Base-by-base conservation (phyloP, 1,140 invertebrate species). In the Bacillus rossius region DNA sequence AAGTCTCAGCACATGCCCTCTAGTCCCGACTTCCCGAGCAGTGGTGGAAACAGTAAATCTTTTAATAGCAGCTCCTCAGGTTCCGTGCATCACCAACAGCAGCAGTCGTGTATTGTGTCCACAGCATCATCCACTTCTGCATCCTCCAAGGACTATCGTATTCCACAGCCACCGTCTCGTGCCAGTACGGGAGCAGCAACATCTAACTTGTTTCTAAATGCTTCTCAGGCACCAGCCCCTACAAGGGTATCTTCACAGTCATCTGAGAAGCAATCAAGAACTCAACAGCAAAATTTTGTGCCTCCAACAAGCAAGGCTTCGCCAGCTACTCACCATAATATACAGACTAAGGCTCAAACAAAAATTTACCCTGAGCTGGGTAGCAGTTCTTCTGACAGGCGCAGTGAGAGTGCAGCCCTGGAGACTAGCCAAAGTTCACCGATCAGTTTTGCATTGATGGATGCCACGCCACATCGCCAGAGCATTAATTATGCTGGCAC, bases 401-500 rank as follows among this genome's bases (percentile, higher is more conserved):
- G 77, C 65, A 76, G 81, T 45, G 67, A 76, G 58, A 65, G 68
- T 37, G 71, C 73, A 29, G 5, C 29, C 29, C 79, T 79, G 65
- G 69, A 78, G 55, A 80, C 81, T 64, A 84, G 79, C 63, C 86
- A 88, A 63, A 86, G 84, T 1, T 87, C 85, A 2, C 85, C 86
- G 13, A 86, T 87, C 49, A 87, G 85, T 71, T 88, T 85, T 71
- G 86, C 85, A 3, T 83, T 86, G 57, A 86, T 88, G 78, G 86
- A 88, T 71, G 77, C 79, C 2, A 10, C 41, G 13, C 25, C 42
- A 20, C 59, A 61, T 50, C 53, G 34, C 10, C 53, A 61, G 22
- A 37, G 34, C 25, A 37, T 57, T 2, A 57, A 57, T 26, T 57
- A 57, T 50, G 38, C 55, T 23, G 55, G 55, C 25, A 20, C 43